A percentile compares a stretch with the other conserved stretches of the same genome.
phyloP scores from a whole-genome alignment of 2,797 vertebrate genomes.

The Sebastes vulpes region DNA sequence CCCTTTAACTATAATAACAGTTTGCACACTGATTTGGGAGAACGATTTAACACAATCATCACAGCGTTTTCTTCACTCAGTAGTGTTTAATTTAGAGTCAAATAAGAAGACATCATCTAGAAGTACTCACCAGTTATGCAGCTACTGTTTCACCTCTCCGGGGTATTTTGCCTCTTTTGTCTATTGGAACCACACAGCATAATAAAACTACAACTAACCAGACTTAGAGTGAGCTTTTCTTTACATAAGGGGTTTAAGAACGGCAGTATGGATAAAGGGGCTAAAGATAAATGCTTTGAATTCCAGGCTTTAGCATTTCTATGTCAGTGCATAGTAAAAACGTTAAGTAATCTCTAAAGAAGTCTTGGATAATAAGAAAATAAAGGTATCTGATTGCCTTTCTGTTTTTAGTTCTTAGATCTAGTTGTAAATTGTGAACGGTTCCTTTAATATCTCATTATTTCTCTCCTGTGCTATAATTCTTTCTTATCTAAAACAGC shows the following conservation, averaged over 20 bases:
- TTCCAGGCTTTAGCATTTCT: slow-evolving; percentile 43
- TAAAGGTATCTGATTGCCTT: not conserved
- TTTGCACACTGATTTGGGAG: not conserved
- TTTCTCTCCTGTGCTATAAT: not conserved
- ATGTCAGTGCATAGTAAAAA: not conserved
- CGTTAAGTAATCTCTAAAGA: not conserved
- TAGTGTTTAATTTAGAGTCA: not conserved
- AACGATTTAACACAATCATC: not conserved
- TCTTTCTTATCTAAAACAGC: slow-evolving; percentile 46
- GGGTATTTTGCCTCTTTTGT: not conserved
- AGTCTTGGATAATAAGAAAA: not conserved
- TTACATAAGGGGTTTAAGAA: slow-evolving; percentile 53
- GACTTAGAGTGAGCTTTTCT: slow-evolving; percentile 32
- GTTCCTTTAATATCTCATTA: not conserved
- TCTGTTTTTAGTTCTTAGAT: not conserved
- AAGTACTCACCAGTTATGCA: slow-evolving; percentile 1
- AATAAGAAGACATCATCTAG: not conserved
- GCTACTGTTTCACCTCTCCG: not conserved
- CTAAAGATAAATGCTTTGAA: slow-evolving; percentile 38
- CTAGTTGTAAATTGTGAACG: not conserved
- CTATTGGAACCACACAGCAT: not conserved
- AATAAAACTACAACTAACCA: not conserved
- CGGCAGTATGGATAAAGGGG: slow-evolving; percentile 37
- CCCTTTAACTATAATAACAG: not conserved
- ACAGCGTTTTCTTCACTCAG: not conserved